These are phyloP conservation scores for Boloria selene DNA, from an alignment of 2,888 invertebrate genomes.

Conservation along the genomic window DNA sequence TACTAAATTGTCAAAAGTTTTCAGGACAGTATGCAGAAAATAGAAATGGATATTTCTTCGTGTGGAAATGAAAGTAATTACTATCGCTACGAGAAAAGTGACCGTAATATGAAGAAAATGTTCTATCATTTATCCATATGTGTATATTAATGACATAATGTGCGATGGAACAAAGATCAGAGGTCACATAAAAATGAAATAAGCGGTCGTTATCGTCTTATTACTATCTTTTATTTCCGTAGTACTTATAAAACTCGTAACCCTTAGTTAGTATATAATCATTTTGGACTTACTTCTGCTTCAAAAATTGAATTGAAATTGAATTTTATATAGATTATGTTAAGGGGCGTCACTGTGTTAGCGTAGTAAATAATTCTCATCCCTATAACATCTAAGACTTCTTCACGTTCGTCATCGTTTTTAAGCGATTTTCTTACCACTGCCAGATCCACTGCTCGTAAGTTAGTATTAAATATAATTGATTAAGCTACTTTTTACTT, in stretches of 20 bases:
- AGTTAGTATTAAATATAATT: too few species aligned
- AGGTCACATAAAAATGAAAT: slow-evolving; percentile 3
- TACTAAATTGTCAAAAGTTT: too few species aligned
- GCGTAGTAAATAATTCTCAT: too few species aligned
- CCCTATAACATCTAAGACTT: too few species aligned
- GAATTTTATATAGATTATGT: too few species aligned
- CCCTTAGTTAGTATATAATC: background rate
- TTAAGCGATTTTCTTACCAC: too few species aligned
- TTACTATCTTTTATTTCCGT: background rate
- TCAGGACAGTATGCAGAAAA: background rate
- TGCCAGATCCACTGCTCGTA: too few species aligned
- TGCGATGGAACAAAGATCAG: slow-evolving; percentile 15
- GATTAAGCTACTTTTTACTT: background rate
- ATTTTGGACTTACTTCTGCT: too few species aligned
- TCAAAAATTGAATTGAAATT: too few species aligned
- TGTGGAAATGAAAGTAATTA: slow-evolving; percentile 27
- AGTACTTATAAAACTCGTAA: background rate
- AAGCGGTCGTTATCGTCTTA: background rate
- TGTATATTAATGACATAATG: slow-evolving; percentile 27
- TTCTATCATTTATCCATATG: slow-evolving; percentile 14
- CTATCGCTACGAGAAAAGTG: slow-evolving; percentile 15
- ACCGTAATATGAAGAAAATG: slow-evolving; percentile 26
- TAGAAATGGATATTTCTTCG: slow-evolving; percentile 4
- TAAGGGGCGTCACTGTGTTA: too few species aligned
- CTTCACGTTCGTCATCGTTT: too few species aligned